Conservation (phyloP, 2,888 invertebrate genomes). For the Tridacna crocea region DNA sequence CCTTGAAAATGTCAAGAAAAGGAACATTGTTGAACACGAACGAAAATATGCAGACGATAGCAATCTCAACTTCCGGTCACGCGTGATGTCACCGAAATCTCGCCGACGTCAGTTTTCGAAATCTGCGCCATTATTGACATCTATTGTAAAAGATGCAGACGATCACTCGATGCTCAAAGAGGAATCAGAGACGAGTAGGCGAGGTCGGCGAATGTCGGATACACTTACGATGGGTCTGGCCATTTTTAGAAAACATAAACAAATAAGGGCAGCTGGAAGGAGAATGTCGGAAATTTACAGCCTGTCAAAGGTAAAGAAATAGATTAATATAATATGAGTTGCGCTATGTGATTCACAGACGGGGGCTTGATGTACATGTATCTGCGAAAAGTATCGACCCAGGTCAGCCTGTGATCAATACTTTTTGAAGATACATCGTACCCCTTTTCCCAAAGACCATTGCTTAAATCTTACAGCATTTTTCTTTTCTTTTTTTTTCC, state of each 20-base stretch:
- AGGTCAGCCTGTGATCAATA: too few species aligned
- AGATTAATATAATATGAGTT: neutral
- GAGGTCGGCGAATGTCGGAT: conserved; percentile 27
- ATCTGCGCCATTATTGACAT: conserved; percentile 4
- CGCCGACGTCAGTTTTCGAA: conserved; percentile 1
- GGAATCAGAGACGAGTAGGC: neutral
- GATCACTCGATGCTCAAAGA: neutral
- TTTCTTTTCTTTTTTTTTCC: too few species aligned
- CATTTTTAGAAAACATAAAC: conserved; percentile 11
- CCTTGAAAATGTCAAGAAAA: too few species aligned
- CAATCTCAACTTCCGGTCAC: neutral
- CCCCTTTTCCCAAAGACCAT: too few species aligned
- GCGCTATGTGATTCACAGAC: too few species aligned
- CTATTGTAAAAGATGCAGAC: neutral
- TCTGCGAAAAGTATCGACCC: too few species aligned
- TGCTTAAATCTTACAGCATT: too few species aligned
- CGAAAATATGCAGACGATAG: neutral
- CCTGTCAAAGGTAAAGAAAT: neutral
- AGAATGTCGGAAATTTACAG: conserved; percentile 20
- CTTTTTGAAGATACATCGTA: too few species aligned
- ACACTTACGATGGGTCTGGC: conserved; percentile 24
- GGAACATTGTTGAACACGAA: neutral
- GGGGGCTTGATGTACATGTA: too few species aligned
- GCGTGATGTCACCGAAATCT: neutral
- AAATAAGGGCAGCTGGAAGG: conserved; percentile 26